Conservation (phyloP, 1,140 invertebrate genomes). For the Temnothorax curvispinosus region DNA sequence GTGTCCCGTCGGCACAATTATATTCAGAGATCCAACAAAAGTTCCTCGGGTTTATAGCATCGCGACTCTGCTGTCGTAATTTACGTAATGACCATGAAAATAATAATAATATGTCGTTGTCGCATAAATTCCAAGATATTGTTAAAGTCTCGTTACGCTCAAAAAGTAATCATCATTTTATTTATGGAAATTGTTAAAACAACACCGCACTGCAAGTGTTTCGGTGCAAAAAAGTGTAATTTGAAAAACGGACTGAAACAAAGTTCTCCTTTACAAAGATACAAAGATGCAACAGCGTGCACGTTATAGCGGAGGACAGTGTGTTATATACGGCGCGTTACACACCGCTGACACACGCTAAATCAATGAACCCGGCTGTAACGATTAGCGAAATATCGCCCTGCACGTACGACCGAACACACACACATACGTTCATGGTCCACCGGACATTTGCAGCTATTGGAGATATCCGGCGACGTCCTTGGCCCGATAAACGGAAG, state of each 20-base stretch:
- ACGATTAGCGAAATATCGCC: conserved; percentile 62
- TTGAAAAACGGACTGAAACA: not conserved
- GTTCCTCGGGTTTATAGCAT: not conserved
- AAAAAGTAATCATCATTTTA: not conserved
- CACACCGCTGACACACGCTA: conserved; percentile 3
- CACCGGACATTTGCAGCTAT: conserved; percentile 68
- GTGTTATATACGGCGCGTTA: not conserved
- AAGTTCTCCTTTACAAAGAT: not conserved
- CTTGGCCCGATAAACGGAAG: conserved; percentile 67
- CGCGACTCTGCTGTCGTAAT: not conserved
- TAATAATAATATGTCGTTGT: not conserved
- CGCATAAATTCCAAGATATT: not conserved
- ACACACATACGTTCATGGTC: conserved; percentile 47
- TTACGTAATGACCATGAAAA: not conserved
- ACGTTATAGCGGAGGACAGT: not conserved
- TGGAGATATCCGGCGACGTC: conserved; percentile 64
- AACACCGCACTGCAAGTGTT: not conserved
- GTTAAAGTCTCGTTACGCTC: not conserved
- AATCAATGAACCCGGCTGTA: conserved; percentile 48
- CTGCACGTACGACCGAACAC: not conserved
- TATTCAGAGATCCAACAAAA: conserved; percentile 10
- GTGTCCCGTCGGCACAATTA: not conserved
- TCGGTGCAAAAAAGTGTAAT: not conserved
- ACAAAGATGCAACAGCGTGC: conserved; percentile 5
- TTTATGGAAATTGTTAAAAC: conserved; percentile 1